These are phyloP conservation scores for mouse (Mus musculus) DNA, from an alignment of 2,113 vertebrate species.

Conservation along the genomic window DNA sequence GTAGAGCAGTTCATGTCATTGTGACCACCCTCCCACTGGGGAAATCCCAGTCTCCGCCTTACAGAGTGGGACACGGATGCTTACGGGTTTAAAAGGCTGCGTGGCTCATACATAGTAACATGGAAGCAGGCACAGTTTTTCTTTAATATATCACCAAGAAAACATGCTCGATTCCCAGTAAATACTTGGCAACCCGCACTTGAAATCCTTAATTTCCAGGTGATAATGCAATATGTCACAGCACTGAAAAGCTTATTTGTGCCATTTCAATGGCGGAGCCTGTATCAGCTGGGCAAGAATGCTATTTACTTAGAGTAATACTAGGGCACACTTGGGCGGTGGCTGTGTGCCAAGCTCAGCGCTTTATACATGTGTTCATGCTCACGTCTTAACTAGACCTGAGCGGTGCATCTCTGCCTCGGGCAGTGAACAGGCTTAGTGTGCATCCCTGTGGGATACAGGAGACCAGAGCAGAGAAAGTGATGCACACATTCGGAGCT, in stretches of 20 bases:
- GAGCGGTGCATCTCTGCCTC: background rate
- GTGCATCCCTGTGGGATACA: background rate
- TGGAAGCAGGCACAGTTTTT: background rate
- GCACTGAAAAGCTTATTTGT: background rate
- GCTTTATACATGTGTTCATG: background rate
- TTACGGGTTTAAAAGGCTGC: background rate
- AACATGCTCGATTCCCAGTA: background rate
- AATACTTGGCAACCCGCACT: background rate
- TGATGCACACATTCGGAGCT: background rate
- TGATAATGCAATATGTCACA: background rate
- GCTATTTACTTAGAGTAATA: background rate
- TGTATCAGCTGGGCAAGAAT: background rate
- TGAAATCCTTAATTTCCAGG: background rate
- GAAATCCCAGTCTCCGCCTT: background rate
- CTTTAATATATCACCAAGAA: background rate
- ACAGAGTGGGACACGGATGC: background rate
- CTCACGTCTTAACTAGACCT: background rate
- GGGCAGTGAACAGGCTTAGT: background rate
- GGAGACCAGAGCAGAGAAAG: background rate
- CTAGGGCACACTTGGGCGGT: background rate
- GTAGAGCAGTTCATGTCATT: background rate
- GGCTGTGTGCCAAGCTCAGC: background rate
- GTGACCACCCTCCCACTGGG: background rate
- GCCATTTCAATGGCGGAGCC: background rate
- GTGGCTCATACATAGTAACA: background rate